phyloP scores from a whole-genome alignment of 2,797 vertebrate genomes.

The Triplophysa bombifrons region DNA sequence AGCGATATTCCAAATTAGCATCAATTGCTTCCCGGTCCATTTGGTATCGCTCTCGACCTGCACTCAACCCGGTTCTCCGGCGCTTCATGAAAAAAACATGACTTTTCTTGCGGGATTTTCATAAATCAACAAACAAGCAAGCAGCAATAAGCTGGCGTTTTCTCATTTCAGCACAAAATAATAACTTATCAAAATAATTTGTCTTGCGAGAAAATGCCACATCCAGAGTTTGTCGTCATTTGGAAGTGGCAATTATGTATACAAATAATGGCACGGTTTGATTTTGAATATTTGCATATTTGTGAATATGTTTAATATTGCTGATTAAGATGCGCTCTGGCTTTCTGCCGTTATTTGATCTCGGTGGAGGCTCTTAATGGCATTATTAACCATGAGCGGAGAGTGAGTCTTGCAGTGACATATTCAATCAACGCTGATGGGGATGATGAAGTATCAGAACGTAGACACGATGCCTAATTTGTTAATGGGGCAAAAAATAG shows the following conservation, averaged over 20 bases:
- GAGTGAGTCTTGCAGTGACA: conserved; percentile 36
- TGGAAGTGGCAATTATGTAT: conserved; percentile 51
- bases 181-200: conserved; percentile 53
- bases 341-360: conserved; percentile 48
- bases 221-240: conserved; percentile 47
- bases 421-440: conserved; percentile 41
- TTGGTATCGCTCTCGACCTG: conserved; percentile 45
- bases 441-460: conserved; percentile 33
- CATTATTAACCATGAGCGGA: conserved; percentile 51
- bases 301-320: conserved; percentile 51
- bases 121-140: conserved; percentile 49
- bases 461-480: conserved; percentile 34
- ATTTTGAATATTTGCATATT: conserved; percentile 55
- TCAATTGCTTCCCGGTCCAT: conserved; percentile 48
- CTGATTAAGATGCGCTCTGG: conserved; percentile 56
- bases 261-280: conserved; percentile 48
- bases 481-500: conserved; percentile 24
- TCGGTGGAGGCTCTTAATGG: conserved; percentile 45
- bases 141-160: conserved; percentile 36
- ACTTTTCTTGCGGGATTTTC: conserved; percentile 46
- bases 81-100: conserved; percentile 46
- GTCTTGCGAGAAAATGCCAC: conserved; percentile 46
- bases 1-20: conserved; percentile 54
- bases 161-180: conserved; percentile 55
- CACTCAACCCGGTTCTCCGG: conserved; percentile 26